These are phyloP conservation scores for Volucella inanis DNA, from an alignment of 2,888 invertebrate species.

Conservation along the genomic window DNA sequence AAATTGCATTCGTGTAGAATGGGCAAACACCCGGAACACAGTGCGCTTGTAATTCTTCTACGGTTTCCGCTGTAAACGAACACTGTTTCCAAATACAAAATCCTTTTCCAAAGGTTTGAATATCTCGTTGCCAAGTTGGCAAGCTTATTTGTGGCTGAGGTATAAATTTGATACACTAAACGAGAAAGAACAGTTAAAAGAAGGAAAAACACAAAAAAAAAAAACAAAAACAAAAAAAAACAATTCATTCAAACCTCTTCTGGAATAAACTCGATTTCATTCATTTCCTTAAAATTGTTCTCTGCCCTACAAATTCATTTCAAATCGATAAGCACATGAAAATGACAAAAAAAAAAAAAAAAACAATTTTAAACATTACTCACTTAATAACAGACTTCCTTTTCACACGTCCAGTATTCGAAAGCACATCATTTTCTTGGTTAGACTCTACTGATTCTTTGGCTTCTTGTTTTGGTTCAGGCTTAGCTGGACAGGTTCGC, in stretches of 20 bases:
- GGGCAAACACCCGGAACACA: slow-evolving; percentile 79
- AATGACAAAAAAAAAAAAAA: not conserved
- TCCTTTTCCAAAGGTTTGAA: slow-evolving; percentile 76
- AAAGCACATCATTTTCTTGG: slow-evolving; percentile 29
- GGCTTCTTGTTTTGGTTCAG: not conserved
- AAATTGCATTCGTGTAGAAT: slow-evolving; percentile 77
- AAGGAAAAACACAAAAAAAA: not conserved
- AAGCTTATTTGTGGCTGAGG: slow-evolving; percentile 15
- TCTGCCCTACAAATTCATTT: slow-evolving; percentile 78
- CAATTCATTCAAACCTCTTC: slow-evolving; percentile 46
- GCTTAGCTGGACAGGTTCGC: slow-evolving; percentile 76
- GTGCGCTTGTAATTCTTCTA: slow-evolving; percentile 77
- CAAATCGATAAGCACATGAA: not conserved
- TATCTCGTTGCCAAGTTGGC: slow-evolving; percentile 74
- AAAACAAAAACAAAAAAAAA: not conserved
- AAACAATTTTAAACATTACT: slow-evolving; percentile 25
- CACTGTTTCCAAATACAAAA: slow-evolving; percentile 81
- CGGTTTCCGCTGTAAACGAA: slow-evolving; percentile 77
- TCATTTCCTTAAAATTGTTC: slow-evolving; percentile 78
- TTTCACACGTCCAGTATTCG: slow-evolving; percentile 79
- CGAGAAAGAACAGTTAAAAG: not conserved
- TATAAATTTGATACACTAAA: slow-evolving; percentile 53
- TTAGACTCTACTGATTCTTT: not conserved
- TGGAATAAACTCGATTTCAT: slow-evolving; percentile 57
- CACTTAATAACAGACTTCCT: slow-evolving; percentile 80